Evolutionary conservation across 2,888 invertebrate genomes (phyloP), one percentile per base, ranked within the genome.

Genomic region (Dascillus cervinus): DNA sequence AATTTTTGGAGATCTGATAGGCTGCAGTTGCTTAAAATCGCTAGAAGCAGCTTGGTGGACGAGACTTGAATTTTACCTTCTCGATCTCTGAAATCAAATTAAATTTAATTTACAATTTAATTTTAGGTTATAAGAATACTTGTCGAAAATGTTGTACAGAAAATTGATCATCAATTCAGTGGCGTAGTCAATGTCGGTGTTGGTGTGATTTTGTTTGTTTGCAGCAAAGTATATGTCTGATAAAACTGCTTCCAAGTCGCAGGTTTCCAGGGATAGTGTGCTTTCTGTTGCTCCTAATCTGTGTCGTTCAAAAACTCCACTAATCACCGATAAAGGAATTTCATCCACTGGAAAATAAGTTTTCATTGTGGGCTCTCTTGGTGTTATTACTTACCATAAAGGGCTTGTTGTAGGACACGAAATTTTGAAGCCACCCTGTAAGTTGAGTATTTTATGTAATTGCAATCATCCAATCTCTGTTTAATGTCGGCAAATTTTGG

Each of bases 341-440:
- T 56, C 53, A 41, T 61, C 55, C 56, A 58, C 61, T 58, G 34
- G 31, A 55, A 51, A 37, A n/a, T n/a, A n/a, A n/a, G n/a, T n/a
- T n/a, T n/a, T n/a, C n/a, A n/a, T n/a, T n/a, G n/a, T n/a, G n/a
- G n/a, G n/a, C n/a, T n/a, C n/a, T n/a, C n/a, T n/a, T n/a, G n/a
- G n/a, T n/a, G n/a, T 29, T 10, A 32, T 22, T 32, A 67, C 73
- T 66, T 65, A 86, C 86, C 77, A 58, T 72, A 71, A 17, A 86
- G 66, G 44, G 73, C 64, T 44, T 69, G 71, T 55, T 80, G 79
- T 26, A 81, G 55, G 32, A 72, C 66, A 41, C 73, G 63, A 43
- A 80, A 67, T 64, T 88, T 88, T 40, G 79, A 72, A 9, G 86
- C 85, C 37, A 83, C 75, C 43, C 85, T 72, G 55, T 88, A 87